Conservation (phyloP, 2,888 invertebrate species). For the Pasiphila rectangulata region DNA sequence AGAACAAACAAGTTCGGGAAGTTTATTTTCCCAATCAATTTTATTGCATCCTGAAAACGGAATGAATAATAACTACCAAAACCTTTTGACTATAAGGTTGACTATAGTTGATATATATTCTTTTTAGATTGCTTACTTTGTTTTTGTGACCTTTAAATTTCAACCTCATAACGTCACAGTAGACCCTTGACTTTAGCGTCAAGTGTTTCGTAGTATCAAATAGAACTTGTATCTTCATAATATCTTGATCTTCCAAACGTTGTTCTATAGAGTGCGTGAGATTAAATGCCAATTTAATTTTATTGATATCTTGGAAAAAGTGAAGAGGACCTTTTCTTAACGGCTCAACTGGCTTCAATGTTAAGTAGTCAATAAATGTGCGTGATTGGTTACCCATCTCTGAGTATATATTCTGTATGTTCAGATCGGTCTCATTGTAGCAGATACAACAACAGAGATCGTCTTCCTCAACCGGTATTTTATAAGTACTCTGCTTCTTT, state of each 20-base stretch:
- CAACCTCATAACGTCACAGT: slow-evolving; percentile 61
- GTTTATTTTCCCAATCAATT: slow-evolving; percentile 83
- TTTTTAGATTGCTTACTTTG: slow-evolving; percentile 47
- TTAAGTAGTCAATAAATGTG: slow-evolving; percentile 62
- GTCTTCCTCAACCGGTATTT: slow-evolving; percentile 55
- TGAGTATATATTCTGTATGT: slow-evolving; percentile 48
- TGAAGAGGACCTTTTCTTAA: slow-evolving; percentile 52
- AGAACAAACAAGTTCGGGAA: slow-evolving; percentile 84
- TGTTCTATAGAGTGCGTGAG: slow-evolving; percentile 62
- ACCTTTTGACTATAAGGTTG: too few species aligned
- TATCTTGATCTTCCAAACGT: slow-evolving; percentile 64
- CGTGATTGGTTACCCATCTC: slow-evolving; percentile 53
- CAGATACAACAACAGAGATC: slow-evolving; percentile 63
- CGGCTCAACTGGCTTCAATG: slow-evolving; percentile 59
- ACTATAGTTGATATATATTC: too few species aligned
- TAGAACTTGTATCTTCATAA: slow-evolving; percentile 68
- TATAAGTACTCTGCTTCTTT: slow-evolving; percentile 61
- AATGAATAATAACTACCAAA: too few species aligned
- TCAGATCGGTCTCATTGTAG: slow-evolving; percentile 61
- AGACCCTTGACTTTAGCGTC: slow-evolving; percentile 61
- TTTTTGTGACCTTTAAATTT: slow-evolving; percentile 72
- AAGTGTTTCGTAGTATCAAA: slow-evolving; percentile 71
- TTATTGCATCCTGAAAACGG: slow-evolving; percentile 81
- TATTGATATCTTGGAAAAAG: slow-evolving; percentile 71
- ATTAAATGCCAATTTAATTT: slow-evolving; percentile 69